phyloP scores from a whole-genome alignment of 2,113 vertebrate genomes.

The Macquaria ambigua region DNA sequence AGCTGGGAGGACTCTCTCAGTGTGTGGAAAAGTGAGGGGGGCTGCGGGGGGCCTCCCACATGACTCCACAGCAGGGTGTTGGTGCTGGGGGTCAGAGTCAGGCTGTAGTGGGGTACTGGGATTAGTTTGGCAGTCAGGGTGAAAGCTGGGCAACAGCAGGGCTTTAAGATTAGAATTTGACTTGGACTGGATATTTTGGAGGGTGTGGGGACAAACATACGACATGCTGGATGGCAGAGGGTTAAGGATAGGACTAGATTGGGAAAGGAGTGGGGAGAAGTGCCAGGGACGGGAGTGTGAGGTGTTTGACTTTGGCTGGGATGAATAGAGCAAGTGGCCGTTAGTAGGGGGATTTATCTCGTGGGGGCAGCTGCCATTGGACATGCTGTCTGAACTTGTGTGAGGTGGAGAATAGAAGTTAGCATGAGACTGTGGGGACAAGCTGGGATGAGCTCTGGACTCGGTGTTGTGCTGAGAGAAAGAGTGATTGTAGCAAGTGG shows the following conservation, averaged over 20 bases:
- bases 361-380: slow-evolving; percentile 51
- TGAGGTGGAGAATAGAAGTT: slow-evolving; percentile 24
- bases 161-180: slow-evolving; percentile 50
- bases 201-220: slow-evolving; percentile 35
- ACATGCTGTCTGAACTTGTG: slow-evolving; percentile 35
- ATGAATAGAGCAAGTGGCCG: slow-evolving; percentile 25
- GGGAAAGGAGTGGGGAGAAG: slow-evolving; percentile 47
- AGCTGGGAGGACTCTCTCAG: slow-evolving; percentile 7
- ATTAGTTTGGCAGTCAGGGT: slow-evolving; percentile 57
- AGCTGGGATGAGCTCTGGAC: slow-evolving; percentile 16
- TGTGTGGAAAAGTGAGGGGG: slow-evolving; percentile 13
- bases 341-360: slow-evolving; percentile 47
- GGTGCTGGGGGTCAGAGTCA: slow-evolving; percentile 32
- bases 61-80: slow-evolving; percentile 35
- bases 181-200: slow-evolving; percentile 30
- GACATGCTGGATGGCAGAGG: slow-evolving; percentile 32
- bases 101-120: slow-evolving; percentile 18
- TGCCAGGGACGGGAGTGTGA: slow-evolving; percentile 20
- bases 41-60: slow-evolving; percentile 36
- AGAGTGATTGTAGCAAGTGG: not conserved
- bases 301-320: slow-evolving; percentile 37
- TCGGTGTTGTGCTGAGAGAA: slow-evolving; percentile 33
- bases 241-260: slow-evolving; percentile 43
- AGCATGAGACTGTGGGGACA: slow-evolving; percentile 8
- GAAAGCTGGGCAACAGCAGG: slow-evolving; percentile 39